These are phyloP conservation scores for Catamblyrhynchus diadema DNA, from an alignment of 2,797 vertebrate genomes.

Conservation along the genomic window DNA sequence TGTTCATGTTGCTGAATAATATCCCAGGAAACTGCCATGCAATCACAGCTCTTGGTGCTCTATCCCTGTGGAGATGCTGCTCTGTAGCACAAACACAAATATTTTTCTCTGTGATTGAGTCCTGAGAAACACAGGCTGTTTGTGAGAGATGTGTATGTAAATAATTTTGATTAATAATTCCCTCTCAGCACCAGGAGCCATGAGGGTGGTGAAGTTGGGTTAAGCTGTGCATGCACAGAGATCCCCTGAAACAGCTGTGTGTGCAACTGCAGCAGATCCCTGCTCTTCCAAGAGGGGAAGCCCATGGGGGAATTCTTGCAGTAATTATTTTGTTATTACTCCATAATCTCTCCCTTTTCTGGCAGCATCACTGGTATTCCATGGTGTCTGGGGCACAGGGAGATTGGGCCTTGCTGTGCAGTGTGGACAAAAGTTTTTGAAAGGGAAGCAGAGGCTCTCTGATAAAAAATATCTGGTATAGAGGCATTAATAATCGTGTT, in stretches of 20 bases:
- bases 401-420: not conserved
- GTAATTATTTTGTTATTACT: not conserved
- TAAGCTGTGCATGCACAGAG: not conserved
- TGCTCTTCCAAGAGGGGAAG: not conserved
- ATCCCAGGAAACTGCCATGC: not conserved
- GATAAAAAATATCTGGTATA: not conserved
- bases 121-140: not conserved
- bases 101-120: not conserved
- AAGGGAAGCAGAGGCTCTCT: not conserved
- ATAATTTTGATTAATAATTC: not conserved
- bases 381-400: not conserved
- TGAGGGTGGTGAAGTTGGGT: not conserved
- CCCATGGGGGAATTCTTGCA: not conserved
- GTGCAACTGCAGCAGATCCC: not conserved
- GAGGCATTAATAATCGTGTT: not conserved
- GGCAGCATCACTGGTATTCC: accelerated
- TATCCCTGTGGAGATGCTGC: not conserved
- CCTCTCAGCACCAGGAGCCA: not conserved
- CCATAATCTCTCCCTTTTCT: not conserved
- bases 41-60: not conserved
- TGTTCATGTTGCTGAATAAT: not conserved
- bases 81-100: not conserved
- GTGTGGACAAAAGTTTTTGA: not conserved
- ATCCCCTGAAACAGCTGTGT: not conserved
- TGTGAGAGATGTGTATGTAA: not conserved